phyloP scores from a whole-genome alignment of 1,140 invertebrate genomes.

The Vollenhovia emeryi region DNA sequence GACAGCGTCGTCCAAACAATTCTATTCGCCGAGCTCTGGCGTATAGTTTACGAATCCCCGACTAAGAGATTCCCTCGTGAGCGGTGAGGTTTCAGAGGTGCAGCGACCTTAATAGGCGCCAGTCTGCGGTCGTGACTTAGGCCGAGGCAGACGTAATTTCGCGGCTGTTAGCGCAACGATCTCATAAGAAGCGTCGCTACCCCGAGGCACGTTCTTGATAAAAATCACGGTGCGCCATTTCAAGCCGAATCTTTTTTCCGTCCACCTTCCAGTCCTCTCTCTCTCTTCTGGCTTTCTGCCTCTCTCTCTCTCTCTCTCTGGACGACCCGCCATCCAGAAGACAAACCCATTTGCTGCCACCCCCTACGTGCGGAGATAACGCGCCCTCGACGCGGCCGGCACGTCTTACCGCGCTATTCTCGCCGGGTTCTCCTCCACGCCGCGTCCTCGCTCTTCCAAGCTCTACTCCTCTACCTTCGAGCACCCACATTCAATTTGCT shows the following conservation, averaged over 20 bases:
- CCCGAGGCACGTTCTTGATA: slow-evolving; percentile 58
- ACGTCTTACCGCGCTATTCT: slow-evolving; percentile 42
- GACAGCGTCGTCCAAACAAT: slow-evolving; percentile 1
- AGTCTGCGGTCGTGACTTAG: slow-evolving; percentile 49
- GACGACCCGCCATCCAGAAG: slow-evolving; percentile 26
- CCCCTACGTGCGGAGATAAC: slow-evolving; percentile 44
- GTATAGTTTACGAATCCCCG: slow-evolving; percentile 7
- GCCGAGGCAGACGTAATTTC: slow-evolving; percentile 54
- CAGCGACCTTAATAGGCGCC: slow-evolving; percentile 33
- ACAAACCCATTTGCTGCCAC: slow-evolving; percentile 37
- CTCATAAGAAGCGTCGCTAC: slow-evolving; percentile 32
- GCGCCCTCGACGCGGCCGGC: slow-evolving; percentile 34
- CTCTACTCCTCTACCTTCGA: not conserved
- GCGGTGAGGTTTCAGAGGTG: not conserved
- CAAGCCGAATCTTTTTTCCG: not conserved
- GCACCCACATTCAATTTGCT: slow-evolving; percentile 57
- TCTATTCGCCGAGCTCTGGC: not conserved
- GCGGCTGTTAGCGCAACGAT: slow-evolving; percentile 35
- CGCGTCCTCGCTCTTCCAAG: slow-evolving; percentile 34
- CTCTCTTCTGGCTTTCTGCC: not conserved
- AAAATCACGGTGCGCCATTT: slow-evolving; percentile 46
- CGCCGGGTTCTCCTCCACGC: not conserved
- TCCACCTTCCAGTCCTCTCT: not conserved
- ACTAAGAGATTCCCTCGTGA: slow-evolving; percentile 29
- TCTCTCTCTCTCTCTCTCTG: not conserved